A percentile compares a stretch with the other conserved stretches of the same genome.
phyloP scores from a whole-genome alignment of 2,888 invertebrate species.

The Gibbula magus region DNA sequence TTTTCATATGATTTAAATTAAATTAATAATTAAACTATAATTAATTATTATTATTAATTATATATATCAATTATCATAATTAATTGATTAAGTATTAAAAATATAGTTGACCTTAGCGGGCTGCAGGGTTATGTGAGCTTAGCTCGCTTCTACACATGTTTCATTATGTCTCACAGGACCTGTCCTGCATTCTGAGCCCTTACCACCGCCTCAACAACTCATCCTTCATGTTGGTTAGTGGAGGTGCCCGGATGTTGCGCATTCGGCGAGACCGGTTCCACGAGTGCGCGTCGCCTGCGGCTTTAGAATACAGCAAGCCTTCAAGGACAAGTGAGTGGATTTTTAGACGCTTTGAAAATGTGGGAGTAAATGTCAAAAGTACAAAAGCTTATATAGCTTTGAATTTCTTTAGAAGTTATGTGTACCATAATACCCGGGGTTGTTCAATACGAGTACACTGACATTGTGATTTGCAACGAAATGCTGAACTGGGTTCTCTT shows the following conservation, averaged over 20 bases:
- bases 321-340: conserved; percentile 47
- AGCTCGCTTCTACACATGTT: too few species aligned
- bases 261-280: conserved; percentile 55
- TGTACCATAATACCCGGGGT: not conserved
- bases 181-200: conserved; percentile 44
- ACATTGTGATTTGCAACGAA: not conserved
- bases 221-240: conserved; percentile 57
- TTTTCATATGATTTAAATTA: too few species aligned
- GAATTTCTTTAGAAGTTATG: not conserved
- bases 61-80: too few species aligned
- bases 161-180: too few species aligned
- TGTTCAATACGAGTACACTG: not conserved
- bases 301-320: conserved; percentile 52
- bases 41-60: too few species aligned
- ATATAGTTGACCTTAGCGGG: too few species aligned
- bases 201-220: conserved; percentile 26
- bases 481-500: too few species aligned
- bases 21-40: too few species aligned
- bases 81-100: too few species aligned
- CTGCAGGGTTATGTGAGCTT: too few species aligned
- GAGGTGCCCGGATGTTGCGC: conserved; percentile 56
- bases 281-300: conserved; percentile 47
- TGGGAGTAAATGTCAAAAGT: too few species aligned
- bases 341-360: too few species aligned
- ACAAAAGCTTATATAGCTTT: not conserved